Evolutionary conservation across 2,797 vertebrate species (phyloP), one percentile per base, ranked within the genome.

Genomic region (Pempheris klunzingeri): DNA sequence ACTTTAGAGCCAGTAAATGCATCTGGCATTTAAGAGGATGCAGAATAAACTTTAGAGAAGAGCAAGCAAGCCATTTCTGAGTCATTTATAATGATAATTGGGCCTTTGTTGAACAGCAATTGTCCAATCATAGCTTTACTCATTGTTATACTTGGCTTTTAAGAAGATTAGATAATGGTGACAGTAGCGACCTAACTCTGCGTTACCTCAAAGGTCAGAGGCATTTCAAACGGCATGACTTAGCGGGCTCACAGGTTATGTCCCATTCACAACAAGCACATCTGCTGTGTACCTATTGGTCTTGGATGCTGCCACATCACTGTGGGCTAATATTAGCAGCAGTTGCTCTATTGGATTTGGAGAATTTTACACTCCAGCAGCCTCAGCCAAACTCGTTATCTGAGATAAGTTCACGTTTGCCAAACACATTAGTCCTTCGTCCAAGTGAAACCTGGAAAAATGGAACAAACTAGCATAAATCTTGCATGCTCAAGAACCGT

Each of bases 1-100:
- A 72, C 74, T 74, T 77, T 57, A 22, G 46, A 69, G 24, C 4
- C 47, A 38, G 30, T 71, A 64, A 81, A 57, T 57, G 79, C 49
- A 60, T 49, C 50, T 55, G 73, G 14, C 57, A 44, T 75, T 71
- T 38, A 63, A 73, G 57, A 77, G 34, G 71, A 71, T 52, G 70
- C 43, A 32, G 39, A 71, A 44, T 54, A 73, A 70, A 75, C 24
- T 60, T 77, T 43, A 28, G 26, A 64, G 46, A 53, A 47, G 72
- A 38, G 10, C 41, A 71, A 34, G 38, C 9, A n/a, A 1, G 15
- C 38, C 53, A 24, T 60, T 43, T 64, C 36, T 36, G 28, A 58
- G 28, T 36, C 4, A 71, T 52, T 76, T 9, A 76, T 52, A 34
- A n/a, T 57, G 34, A 46, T 52, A 50, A 50, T 5, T 62, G 41